A percentile compares a stretch with the other conserved stretches of the same genome.
These are phyloP conservation scores for Manis crassicaudata DNA, from an alignment of 2,797 vertebrate genomes.

Conservation along the genomic window DNA sequence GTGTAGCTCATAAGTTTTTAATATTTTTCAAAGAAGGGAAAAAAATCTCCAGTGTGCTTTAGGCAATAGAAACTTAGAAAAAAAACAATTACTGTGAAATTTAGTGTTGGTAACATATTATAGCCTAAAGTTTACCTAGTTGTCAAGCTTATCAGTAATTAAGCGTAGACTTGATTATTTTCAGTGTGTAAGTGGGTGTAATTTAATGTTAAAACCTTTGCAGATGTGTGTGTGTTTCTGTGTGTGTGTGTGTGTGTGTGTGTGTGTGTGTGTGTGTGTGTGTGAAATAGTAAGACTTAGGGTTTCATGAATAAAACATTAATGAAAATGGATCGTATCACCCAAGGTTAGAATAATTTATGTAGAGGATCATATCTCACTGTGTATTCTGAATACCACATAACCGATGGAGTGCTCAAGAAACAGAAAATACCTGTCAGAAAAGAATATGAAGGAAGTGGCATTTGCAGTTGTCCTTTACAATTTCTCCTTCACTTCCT, in stretches of 20 bases:
- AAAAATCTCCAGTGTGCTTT: constrained; percentile 7
- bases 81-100: constrained; percentile 10
- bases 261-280: accelerated
- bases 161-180: constrained; percentile 3
- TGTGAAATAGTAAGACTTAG: not conserved
- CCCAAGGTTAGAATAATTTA: not conserved
- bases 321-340: not conserved
- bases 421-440: not conserved
- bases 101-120: not conserved
- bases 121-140: not conserved
- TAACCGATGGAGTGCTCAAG: not conserved
- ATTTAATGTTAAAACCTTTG: not conserved
- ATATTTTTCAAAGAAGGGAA: not conserved
- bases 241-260: accelerated
- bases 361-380: not conserved
- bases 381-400: not conserved
- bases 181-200: not conserved
- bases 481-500: not conserved
- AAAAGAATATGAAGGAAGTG: not conserved
- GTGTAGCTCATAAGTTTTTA: not conserved
- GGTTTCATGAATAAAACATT: not conserved
- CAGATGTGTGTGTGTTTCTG: no score
- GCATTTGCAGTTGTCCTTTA: not conserved
- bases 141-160: constrained; percentile 1
- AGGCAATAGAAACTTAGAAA: constrained; percentile 22